phyloP scores from a whole-genome alignment of 2,888 invertebrate species.

The Tanytarsus gracilentus region DNA sequence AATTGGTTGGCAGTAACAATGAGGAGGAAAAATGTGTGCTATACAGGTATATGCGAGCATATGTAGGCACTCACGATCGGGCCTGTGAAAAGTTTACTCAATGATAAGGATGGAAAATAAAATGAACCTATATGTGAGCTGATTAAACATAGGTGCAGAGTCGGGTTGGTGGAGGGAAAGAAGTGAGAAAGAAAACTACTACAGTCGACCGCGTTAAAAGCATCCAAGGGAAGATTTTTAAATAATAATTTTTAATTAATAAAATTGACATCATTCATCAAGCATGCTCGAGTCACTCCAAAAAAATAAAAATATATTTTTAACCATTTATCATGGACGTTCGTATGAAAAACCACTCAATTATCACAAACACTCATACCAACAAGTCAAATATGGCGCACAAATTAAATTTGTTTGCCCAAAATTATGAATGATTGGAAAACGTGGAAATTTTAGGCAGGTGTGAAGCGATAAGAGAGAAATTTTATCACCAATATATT shows the following conservation, averaged over 20 bases:
- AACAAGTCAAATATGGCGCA: too few relatives aligned
- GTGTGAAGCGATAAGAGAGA: background rate
- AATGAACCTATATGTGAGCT: background rate
- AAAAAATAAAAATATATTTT: too few relatives aligned
- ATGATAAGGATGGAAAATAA: slow-evolving; percentile 12
- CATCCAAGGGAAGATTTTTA: too few relatives aligned
- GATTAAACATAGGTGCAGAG: slow-evolving; percentile 9
- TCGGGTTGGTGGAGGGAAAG: background rate
- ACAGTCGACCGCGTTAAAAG: too few relatives aligned
- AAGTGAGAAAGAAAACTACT: too few relatives aligned
- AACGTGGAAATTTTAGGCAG: background rate
- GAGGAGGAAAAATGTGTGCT: slow-evolving; percentile 13
- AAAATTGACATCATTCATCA: too few relatives aligned
- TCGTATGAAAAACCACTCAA: too few relatives aligned
- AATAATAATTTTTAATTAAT: too few relatives aligned
- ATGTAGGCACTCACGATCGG: background rate
- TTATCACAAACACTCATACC: too few relatives aligned
- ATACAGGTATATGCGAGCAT: slow-evolving; percentile 17
- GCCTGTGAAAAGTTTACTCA: slow-evolving; percentile 12
- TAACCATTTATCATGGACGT: too few relatives aligned
- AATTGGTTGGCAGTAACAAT: slow-evolving; percentile 10
- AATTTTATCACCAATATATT: background rate
- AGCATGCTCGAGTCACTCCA: too few relatives aligned
- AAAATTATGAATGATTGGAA: background rate
- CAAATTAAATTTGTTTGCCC: too few relatives aligned